Conservation (phyloP, 2,113 vertebrate species). For the Pterocles burchelli region DNA sequence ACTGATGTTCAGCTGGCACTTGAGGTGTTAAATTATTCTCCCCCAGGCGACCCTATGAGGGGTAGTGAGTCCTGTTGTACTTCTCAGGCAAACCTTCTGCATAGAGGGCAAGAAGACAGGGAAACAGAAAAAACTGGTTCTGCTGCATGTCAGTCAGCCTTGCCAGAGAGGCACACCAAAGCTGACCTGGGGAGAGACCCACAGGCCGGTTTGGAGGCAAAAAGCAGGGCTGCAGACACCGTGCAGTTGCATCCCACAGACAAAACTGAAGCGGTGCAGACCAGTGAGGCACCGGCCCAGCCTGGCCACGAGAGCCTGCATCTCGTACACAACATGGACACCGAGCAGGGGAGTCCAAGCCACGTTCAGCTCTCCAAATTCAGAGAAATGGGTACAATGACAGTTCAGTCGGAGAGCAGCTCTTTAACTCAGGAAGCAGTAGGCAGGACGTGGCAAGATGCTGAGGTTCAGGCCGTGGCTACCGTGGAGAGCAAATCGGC, state of each 20-base stretch:
- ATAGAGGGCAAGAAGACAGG: background rate
- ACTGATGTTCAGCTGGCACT: slow-evolving; percentile 26
- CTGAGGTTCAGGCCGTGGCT: slow-evolving; percentile 91
- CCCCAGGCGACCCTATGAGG: background rate
- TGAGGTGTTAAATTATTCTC: background rate
- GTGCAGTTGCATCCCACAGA: background rate
- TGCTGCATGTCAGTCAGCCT: background rate
- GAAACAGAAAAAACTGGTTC: background rate
- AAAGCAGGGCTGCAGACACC: background rate
- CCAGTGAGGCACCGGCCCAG: background rate
- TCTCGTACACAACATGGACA: fast-evolving
- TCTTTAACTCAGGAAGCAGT: background rate
- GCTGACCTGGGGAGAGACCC: background rate
- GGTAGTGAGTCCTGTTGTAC: background rate
- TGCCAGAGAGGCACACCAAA: background rate
- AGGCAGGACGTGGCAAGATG: slow-evolving; percentile 77
- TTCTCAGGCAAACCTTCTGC: slow-evolving; percentile 30
- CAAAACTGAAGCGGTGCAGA: background rate
- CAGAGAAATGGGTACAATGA: slow-evolving; percentile 86
- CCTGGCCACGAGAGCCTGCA: background rate
- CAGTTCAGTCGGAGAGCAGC: slow-evolving; percentile 58
- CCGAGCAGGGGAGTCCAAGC: background rate
- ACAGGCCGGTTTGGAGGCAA: background rate
- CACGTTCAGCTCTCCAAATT: slow-evolving; percentile 50
- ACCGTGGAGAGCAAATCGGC: slow-evolving; percentile 82